Evolutionary conservation across 2,888 invertebrate genomes (phyloP), one percentile per base, ranked within the genome.

Genomic region (Augiades crinisus): DNA sequence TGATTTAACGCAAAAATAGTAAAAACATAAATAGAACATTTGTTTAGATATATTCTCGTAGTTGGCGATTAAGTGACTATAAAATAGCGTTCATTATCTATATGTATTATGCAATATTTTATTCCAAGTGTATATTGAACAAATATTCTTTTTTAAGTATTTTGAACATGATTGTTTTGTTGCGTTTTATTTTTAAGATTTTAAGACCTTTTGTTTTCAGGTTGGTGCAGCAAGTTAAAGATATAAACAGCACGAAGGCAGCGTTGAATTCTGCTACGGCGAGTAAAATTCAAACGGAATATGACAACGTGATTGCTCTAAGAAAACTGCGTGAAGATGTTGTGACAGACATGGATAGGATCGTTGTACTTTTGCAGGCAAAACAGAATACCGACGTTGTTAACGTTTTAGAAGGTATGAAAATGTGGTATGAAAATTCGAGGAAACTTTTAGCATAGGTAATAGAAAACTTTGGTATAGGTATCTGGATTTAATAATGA

Each of bases 221-320:
- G 72, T 81, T 96, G 65, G 92, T 96, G 4, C 96, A 96, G 76
- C 94, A 95, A 74, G 90, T 94, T 50, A 96, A 96, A 71, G 95
- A 95, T 61, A 93, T 94, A 21, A 94, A 94, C 17, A 91, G 86
- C 75, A 67, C 75, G 0, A 85, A 79, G 52, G 78, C 76, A 0
- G 83, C 86, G 10, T 51, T 81, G 24, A 79, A 74, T 55, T 93
- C 93, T 47, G 93, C 93, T 58, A 92, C 94, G 0, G 92, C 94
- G 0, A 95, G 93, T 58, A 95, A 95, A 76, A 95, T 96, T 45
- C 93, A 93, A 22, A 93, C 95, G 68, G 96, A 96, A 6, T 94
- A 95, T 64, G 96, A 96, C 70, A 95, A 94, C 8, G 94, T 96
- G 24, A 93, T 94, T 63, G 95, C 95, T 0, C 94, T 96, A 40